These are phyloP conservation scores for Cyrtodaria siliqua DNA, from an alignment of 2,888 invertebrate species.

Conservation along the genomic window DNA sequence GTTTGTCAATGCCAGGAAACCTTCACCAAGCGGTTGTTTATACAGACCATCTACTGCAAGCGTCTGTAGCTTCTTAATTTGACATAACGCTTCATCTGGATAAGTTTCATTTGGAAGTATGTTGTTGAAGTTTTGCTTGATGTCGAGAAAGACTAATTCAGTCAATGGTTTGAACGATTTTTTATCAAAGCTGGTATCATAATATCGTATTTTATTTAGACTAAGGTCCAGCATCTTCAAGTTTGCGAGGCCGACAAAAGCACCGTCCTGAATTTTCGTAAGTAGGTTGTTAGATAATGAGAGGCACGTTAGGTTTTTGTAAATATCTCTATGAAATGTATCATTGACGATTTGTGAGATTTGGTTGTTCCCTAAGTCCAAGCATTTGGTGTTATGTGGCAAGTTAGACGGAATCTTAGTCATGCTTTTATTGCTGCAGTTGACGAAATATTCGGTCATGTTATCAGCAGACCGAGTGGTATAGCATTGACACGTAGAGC, in stretches of 20 bases:
- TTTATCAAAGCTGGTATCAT: not conserved
- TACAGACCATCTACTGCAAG: slow-evolving; percentile 27
- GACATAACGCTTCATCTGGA: not conserved
- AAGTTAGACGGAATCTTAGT: not conserved
- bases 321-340: not conserved
- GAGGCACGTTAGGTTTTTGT: not conserved
- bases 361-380: not conserved
- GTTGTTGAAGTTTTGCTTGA: slow-evolving; percentile 12
- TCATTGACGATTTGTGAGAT: not conserved
- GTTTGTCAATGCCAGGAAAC: not conserved
- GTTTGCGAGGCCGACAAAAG: not conserved
- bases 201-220: slow-evolving; percentile 18
- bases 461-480: no score
- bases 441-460: no score
- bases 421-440: slow-evolving; percentile 1
- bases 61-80: not conserved
- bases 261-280: not conserved
- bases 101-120: slow-evolving; percentile 2
- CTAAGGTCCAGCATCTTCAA: slow-evolving; percentile 22
- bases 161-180: not conserved
- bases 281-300: not conserved
- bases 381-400: not conserved
- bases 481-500: no score
- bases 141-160: slow-evolving; percentile 5
- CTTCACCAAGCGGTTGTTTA: not conserved